Percentiles rank a stretch among this genome's conserved stretches.
These are phyloP conservation scores for Bos javanicus DNA, from an alignment of 2,113 vertebrate species.

Conservation along the genomic window DNA sequence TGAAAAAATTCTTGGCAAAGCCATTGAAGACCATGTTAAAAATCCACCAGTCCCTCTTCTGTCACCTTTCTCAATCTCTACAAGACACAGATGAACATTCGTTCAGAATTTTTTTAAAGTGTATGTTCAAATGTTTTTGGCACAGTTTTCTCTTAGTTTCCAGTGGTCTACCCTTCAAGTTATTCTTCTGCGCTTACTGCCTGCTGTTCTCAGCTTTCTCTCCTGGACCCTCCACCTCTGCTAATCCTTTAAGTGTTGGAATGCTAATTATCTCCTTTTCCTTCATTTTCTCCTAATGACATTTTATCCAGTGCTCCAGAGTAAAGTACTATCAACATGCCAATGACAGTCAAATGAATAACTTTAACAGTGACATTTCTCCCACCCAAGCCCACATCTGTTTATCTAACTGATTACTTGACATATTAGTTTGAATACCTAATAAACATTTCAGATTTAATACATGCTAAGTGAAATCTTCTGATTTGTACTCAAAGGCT, in stretches of 20 bases:
- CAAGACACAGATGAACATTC: too few relatives aligned
- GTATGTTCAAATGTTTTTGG: not conserved
- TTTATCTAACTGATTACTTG: not conserved
- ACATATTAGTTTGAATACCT: not conserved
- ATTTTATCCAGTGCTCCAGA: not conserved
- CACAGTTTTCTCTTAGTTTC: not conserved
- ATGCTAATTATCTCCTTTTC: not conserved
- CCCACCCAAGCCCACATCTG: not conserved
- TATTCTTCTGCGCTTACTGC: not conserved
- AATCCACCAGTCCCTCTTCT: not conserved
- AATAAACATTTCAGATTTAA: not conserved
- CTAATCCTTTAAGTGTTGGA: not conserved
- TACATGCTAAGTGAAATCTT: not conserved
- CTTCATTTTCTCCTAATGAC: not conserved
- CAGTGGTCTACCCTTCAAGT: not conserved
- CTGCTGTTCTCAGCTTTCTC: not conserved
- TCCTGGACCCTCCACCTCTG: not conserved
- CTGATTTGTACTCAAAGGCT: not conserved
- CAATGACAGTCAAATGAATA: not conserved
- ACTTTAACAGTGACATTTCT: not conserved
- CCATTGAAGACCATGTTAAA: fast-evolving
- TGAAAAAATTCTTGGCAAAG: not conserved
- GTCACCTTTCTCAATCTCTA: not conserved
- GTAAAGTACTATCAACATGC: not conserved
- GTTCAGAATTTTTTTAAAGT: not conserved